phyloP scores from a whole-genome alignment of 1,140 invertebrate species.

The Solen grandis region DNA sequence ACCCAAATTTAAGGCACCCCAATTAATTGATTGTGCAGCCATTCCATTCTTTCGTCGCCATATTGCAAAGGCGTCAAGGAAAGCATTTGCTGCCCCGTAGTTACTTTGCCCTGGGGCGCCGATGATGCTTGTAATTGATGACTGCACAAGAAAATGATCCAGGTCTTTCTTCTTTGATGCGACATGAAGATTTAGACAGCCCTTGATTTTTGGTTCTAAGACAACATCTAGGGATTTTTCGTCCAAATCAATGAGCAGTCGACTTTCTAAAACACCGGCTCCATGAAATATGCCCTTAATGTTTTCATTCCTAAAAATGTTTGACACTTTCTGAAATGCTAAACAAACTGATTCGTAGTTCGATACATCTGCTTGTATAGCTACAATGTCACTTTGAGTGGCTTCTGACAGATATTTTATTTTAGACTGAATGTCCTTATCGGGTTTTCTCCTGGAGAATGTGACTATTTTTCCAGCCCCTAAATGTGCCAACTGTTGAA shows the following conservation, averaged over 20 bases:
- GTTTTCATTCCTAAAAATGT: neutral
- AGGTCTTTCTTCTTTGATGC: constrained; percentile 17
- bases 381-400: constrained; percentile 44
- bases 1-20: constrained; percentile 51
- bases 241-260: neutral
- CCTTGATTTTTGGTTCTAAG: constrained; percentile 20
- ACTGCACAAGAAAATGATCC: constrained; percentile 58
- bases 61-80: constrained; percentile 51
- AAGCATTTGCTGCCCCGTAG: constrained; percentile 58
- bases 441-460: constrained; percentile 58
- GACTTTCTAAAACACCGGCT: constrained; percentile 58
- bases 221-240: constrained; percentile 4
- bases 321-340: neutral
- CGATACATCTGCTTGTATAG: constrained; percentile 62
- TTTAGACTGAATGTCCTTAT: constrained; percentile 39
- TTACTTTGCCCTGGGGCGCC: constrained; percentile 54
- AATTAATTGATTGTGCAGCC: constrained; percentile 55
- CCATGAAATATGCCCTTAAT: constrained; percentile 72
- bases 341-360: neutral
- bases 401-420: constrained; percentile 50
- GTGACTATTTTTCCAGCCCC: constrained; percentile 66
- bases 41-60: constrained; percentile 44
- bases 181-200: constrained; percentile 46
- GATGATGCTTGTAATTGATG: constrained; percentile 54
- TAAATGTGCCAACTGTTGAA: constrained; percentile 60